Evolutionary conservation across 2,888 invertebrate species (phyloP), one percentile per base, ranked within the genome.

Genomic region (Deilephila elpenor): DNA sequence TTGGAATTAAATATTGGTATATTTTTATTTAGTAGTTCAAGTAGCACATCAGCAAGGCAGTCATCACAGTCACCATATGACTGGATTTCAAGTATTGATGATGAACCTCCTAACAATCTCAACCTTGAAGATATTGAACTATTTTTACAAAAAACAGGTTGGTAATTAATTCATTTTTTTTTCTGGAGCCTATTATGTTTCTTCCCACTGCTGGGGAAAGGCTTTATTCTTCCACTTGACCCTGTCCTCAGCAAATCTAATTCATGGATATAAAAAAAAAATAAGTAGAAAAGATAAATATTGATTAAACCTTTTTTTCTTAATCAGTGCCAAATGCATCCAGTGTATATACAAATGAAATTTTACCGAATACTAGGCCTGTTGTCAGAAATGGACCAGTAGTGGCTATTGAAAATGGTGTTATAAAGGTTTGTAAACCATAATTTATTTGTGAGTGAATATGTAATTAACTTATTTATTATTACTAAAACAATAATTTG

Each of bases 321-420:
- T 17, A 51, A 67, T 19, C 67, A 67, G 67, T n/a, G 14, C 67
- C 67, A 60, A 19, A 56, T 72, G 75, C 79, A 72, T 56, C 76
- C 59, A 76, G 71, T 20, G 78, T 76, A 78, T 75, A 77, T 71
- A 73, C 75, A 76, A 74, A 75, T 71, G 76, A 78, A 74, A 72
- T 75, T 71, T 71, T 73, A 67, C 75, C 73, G 73, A 82, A 81
- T 78, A 76, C 76, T 73, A 78, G 75, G 76, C 75, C 82, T 75
- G 74, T 80, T 75, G 87, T 89, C 78, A 89, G 84, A 76, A 87
- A 83, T 80, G 88, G 90, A 17, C 93, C 92, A 29, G 87, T 94
- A 59, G 89, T 94, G 86, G 89, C 94, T 53, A 93, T 94, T 79
- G 94, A 94, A 83, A 94, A 94, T 91, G 94, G 94, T 76, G 82